Evolutionary conservation across 1,140 invertebrate species (phyloP), one percentile per base, ranked within the genome.

Genomic region (Drosophila orosa): DNA sequence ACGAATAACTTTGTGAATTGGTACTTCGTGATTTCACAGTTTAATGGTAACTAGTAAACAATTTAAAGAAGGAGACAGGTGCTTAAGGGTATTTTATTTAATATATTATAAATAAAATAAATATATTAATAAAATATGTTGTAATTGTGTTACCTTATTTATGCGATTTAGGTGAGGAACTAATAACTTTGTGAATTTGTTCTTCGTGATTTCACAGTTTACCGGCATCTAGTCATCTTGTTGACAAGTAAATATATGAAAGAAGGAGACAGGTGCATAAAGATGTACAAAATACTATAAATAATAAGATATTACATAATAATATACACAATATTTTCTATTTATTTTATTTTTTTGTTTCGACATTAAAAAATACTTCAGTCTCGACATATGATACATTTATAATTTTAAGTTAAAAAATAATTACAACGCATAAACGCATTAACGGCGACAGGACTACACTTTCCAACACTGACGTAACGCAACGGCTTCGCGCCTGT

Each of bases 391-490:
- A n/a, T n/a, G 5, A n/a, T 0, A 1, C 13, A 35, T 15, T 35
- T 35, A 5, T 17, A 8, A 6, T 22, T 42, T 42, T 4, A 39
- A 17, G 3, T 45, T 25, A 8, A 3, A 25, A 24, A 45, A 45
- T 12, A 8, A 1, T 25, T 17, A 5, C 17, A n/a, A 13, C 22
- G 48, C 13, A 61, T 56, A 61, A 61, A 61, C 59, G 24, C 5
- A 9, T 5, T 40, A 19, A 25, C 35, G 54, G 52, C 27, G n/a
- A 8, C 37, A 63, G 60, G 60, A 63, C 55, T 13, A 13, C 37
- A 15, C 2, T 79, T 50, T 42, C 3, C 58, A 74, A 54, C 62
- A 69, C 77, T 80, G 24, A 10, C 35, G 3, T 10, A 55, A 47
- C 22, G 37, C 19, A 9, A 37, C 13, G 50, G 29, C 22, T 40